Evolutionary conservation across 2,888 invertebrate species (phyloP).

Genomic region (Tetropium fuscum): DNA sequence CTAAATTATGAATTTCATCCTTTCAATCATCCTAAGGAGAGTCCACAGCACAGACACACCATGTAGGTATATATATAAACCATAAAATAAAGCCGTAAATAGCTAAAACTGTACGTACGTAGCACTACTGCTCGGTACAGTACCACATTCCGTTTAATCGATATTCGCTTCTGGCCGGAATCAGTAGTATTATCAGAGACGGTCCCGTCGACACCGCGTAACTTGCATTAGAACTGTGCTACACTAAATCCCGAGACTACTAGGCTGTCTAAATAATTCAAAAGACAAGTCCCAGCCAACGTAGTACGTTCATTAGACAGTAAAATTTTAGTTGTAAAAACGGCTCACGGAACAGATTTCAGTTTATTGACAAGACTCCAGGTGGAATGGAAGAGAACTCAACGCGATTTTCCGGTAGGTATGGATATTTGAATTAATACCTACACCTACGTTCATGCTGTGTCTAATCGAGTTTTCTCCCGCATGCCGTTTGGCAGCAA

Average conservation of each 20-base stretch:
- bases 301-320: constrained; percentile 10
- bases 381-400: constrained; percentile 41
- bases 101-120: too few species aligned
- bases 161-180: not conserved
- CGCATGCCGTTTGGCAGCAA: too few species aligned
- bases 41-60: too few species aligned
- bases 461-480: constrained; percentile 1
- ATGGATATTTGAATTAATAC: not conserved
- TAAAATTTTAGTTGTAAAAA: constrained; percentile 26
- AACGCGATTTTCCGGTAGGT: constrained; percentile 39
- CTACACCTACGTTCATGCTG: not conserved
- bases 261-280: constrained; percentile 1
- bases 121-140: too few species aligned
- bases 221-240: not conserved
- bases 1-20: too few species aligned
- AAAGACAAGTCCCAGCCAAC: not conserved
- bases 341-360: constrained; percentile 31
- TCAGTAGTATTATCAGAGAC: constrained; percentile 8
- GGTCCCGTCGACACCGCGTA: not conserved
- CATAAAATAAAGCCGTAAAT: too few species aligned
- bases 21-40: too few species aligned
- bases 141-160: constrained; percentile 9
- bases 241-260: not conserved
- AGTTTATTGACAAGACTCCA: constrained; percentile 25
- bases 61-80: too few species aligned